Evolutionary conservation across 2,888 invertebrate genomes (phyloP), one percentile per base, ranked within the genome.

Genomic region (Euproctis similis): DNA sequence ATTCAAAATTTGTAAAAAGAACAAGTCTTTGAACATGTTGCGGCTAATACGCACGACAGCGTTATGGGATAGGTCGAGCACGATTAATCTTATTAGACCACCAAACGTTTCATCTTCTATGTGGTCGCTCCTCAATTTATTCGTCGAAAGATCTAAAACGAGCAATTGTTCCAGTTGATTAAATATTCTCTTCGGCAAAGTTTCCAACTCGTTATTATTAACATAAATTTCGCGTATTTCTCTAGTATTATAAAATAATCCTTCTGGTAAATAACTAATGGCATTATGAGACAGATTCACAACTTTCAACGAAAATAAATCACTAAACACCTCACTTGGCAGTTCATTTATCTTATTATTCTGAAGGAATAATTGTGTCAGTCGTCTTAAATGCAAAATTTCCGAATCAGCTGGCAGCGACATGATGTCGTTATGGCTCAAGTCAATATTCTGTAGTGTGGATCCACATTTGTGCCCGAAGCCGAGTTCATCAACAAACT

Each of bases 281-380:
- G 90, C 89, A 71, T 97, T 97, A 74, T 92, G 91, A 30, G 95
- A 94, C 40, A 96, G 81, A 74, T 97, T 95, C 30, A 97, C 85
- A 26, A 92, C 88, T 55, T 92, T 90, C 54, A 97, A 80, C 24
- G 92, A 91, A 13, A 91, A 88, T 38, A 96, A 80, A 32, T 94
- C 93, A 44, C 89, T 88, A 58, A 96, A 87, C 6, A 94, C 90
- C 52, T 93, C 92, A 31, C 90, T 87, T 3, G 91, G 90, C 40
- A 96, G 82, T 42, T 92, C 90, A 43, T 87, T 88, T 49, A 96
- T 89, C 61, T 92, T 90, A 78, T 97, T 97, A 66, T 92, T 90
- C 65, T 94, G 92, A 51, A 97, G 76, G 54, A 90, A 88, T 26
- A 97, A 85, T 55, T 92, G 90, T 53, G 93, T 92, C 29, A 97